A percentile compares a stretch with the other conserved stretches of the same genome.
Conservation (phyloP, 2,113 vertebrate species). For the Nycticorax nycticorax region DNA sequence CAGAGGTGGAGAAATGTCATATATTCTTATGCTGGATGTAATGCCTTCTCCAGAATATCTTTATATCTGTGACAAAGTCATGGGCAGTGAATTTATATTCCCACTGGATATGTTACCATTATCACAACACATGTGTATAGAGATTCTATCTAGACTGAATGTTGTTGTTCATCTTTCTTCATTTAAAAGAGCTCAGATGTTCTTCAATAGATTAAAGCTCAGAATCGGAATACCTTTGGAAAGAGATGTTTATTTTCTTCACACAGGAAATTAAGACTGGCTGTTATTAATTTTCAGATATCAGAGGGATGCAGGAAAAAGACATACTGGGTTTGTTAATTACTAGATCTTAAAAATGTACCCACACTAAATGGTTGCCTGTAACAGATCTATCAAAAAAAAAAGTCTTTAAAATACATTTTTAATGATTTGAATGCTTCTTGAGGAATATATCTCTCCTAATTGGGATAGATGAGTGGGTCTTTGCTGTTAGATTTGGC, state of each 20-base stretch:
- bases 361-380: constrained; percentile 12
- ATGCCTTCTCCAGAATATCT: constrained; percentile 14
- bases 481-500: constrained; percentile 35
- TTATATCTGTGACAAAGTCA: neutral
- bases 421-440: constrained; percentile 55
- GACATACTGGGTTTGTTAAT: constrained; percentile 53
- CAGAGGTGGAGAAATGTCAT: constrained; percentile 62
- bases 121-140: neutral
- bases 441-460: constrained; percentile 10
- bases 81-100: constrained; percentile 20
- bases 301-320: constrained; percentile 6
- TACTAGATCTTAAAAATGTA: constrained; percentile 45
- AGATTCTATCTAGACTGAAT: constrained; percentile 38
- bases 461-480: constrained; percentile 43
- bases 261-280: constrained; percentile 66
- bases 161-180: constrained; percentile 21
- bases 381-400: constrained; percentile 12
- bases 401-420: neutral
- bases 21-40: neutral
- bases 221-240: neutral
- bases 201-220: neutral
- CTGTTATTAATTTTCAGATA: constrained; percentile 49
- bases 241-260: constrained; percentile 21
- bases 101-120: neutral
- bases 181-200: constrained; percentile 32